A percentile compares a stretch with the other conserved stretches of the same genome.
These are phyloP conservation scores for Nesidiocoris tenuis DNA, from an alignment of 2,888 invertebrate genomes.

Conservation along the genomic window DNA sequence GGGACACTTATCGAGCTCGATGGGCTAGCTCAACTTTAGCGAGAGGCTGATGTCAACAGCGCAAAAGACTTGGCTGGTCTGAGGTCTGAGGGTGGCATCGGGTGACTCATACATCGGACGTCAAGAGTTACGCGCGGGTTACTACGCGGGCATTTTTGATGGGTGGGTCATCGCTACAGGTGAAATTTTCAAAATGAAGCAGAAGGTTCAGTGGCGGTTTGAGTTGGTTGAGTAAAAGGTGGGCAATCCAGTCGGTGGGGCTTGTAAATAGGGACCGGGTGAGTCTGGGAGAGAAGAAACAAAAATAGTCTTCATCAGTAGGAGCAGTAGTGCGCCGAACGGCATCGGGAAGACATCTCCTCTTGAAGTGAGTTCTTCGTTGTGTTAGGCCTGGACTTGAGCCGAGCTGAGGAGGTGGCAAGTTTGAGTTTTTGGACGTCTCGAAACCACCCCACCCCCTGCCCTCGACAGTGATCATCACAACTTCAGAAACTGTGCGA, in stretches of 20 bases:
- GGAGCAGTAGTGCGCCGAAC: constrained; percentile 37
- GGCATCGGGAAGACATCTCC: constrained; percentile 34
- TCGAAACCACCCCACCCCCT: too few relatives aligned
- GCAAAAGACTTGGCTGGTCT: background rate
- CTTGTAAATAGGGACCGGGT: background rate
- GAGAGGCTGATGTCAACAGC: too few relatives aligned
- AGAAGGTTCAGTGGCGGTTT: too few relatives aligned
- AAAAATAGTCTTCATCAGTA: background rate
- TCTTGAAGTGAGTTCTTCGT: constrained; percentile 35
- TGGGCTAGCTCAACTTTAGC: too few relatives aligned
- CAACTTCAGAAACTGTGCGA: background rate
- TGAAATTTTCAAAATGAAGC: background rate
- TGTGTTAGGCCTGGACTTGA: background rate
- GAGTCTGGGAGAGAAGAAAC: background rate
- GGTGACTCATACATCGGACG: background rate
- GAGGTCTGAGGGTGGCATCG: background rate
- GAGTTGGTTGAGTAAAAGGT: background rate
- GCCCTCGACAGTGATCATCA: background rate
- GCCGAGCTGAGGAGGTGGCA: too few relatives aligned
- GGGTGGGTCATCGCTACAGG: background rate
- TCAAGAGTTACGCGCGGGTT: background rate
- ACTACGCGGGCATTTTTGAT: background rate
- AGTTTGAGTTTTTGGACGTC: too few relatives aligned
- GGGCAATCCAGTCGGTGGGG: background rate
- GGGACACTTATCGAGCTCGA: too few relatives aligned